Evolutionary conservation across 1,140 invertebrate genomes (phyloP).

Genomic region (Eriocheir sinensis): DNA sequence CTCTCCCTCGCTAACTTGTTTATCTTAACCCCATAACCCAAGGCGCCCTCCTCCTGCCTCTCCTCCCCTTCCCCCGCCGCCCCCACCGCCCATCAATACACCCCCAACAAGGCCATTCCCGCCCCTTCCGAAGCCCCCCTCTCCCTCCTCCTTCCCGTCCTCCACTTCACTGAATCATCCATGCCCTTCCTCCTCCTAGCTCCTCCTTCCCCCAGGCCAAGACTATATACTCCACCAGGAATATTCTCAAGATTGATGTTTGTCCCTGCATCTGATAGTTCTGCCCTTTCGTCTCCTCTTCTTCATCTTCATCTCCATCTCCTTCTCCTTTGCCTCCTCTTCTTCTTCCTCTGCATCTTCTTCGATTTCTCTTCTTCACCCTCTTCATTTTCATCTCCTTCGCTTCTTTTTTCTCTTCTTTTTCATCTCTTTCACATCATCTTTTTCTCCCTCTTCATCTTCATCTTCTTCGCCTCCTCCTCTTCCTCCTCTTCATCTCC

Average conservation of each 20-base stretch:
- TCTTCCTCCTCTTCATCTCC: no score
- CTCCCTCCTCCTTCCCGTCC: background rate
- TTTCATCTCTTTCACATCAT: no score
- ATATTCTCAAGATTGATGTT: background rate
- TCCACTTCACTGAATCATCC: no score
- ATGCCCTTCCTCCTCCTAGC: background rate
- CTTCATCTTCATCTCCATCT: no score
- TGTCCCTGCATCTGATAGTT: background rate
- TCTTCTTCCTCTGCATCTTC: no score
- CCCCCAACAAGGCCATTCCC: background rate
- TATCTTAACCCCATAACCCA: conserved; percentile 24
- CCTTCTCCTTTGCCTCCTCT: no score
- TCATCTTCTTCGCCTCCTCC: no score
- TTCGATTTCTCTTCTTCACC: no score
- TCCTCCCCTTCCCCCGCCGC: background rate
- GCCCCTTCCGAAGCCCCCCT: background rate
- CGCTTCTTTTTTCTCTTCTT: no score
- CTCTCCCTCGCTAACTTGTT: background rate
- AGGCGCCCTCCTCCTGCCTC: background rate
- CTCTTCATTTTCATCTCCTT: no score
- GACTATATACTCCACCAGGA: background rate
- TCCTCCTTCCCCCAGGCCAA: background rate
- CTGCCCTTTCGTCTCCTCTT: no score
- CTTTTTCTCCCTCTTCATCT: no score
- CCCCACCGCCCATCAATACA: background rate